A percentile compares a stretch with the other conserved stretches of the same genome.
Evolutionary conservation across 1,140 invertebrate species (phyloP).

Genomic region (Drosophila serrata): DNA sequence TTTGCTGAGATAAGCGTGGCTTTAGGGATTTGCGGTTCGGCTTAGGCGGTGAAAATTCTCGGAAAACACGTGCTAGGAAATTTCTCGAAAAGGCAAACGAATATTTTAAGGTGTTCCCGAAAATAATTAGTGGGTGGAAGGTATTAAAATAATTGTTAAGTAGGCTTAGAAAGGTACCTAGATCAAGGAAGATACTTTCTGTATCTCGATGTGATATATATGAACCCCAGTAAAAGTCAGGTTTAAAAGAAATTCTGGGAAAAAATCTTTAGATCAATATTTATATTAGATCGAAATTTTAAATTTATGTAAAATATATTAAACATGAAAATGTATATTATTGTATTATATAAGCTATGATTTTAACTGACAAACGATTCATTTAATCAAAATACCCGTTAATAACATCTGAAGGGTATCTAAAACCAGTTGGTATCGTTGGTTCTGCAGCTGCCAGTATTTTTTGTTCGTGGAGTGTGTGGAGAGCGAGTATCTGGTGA

Average conservation of each 20-base stretch:
- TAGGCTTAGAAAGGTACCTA: not conserved
- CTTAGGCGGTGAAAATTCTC: slow-evolving; percentile 1
- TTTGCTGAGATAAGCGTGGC: slow-evolving; percentile 15
- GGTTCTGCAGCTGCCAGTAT: slow-evolving; percentile 74
- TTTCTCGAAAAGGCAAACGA: slow-evolving; percentile 12
- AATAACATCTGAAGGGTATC: slow-evolving; percentile 49
- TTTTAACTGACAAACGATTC: not conserved
- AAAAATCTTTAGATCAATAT: not conserved
- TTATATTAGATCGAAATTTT: not conserved
- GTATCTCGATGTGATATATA: not conserved
- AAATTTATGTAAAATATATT: not conserved
- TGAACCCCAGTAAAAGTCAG: not conserved
- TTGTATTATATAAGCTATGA: not conserved
- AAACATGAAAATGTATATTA: not conserved
- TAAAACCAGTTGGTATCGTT: slow-evolving; percentile 64
- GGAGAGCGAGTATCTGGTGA: slow-evolving; percentile 34
- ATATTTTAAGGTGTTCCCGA: slow-evolving; percentile 9
- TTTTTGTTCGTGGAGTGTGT: slow-evolving; percentile 37
- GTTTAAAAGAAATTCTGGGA: not conserved
- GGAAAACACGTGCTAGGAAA: slow-evolving; percentile 11
- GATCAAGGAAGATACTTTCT: not conserved
- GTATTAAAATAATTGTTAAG: slow-evolving; percentile 1
- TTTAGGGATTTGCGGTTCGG: slow-evolving; percentile 32
- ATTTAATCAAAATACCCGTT: not conserved
- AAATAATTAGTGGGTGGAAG: slow-evolving; percentile 19